phyloP scores from a whole-genome alignment of 2,888 invertebrate genomes.

The Leptura quadrifasciata region DNA sequence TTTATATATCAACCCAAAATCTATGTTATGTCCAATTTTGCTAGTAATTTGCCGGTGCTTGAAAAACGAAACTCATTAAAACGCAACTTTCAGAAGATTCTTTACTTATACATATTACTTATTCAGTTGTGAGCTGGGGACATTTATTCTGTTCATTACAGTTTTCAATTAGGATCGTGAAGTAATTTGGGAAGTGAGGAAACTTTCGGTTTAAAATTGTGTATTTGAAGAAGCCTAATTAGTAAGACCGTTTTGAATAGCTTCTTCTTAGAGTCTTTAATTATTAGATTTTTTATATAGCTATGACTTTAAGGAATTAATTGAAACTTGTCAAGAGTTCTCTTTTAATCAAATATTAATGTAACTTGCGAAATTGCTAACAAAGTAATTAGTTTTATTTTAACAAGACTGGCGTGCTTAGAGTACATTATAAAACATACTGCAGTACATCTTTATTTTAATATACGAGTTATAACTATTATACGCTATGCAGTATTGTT shows the following conservation, averaged over 20 bases:
- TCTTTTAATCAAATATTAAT: slow-evolving; percentile 35
- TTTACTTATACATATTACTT: slow-evolving; percentile 43
- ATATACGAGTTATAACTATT: slow-evolving; percentile 40
- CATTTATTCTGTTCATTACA: slow-evolving; percentile 59
- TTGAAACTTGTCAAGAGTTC: slow-evolving; percentile 44
- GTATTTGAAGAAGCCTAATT: slow-evolving; percentile 60
- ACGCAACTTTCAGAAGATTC: slow-evolving; percentile 40
- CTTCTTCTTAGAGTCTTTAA: slow-evolving; percentile 43
- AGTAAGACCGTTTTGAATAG: slow-evolving; percentile 40
- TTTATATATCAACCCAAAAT: slow-evolving; percentile 5
- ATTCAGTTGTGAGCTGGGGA: slow-evolving; percentile 44
- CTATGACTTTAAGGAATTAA: slow-evolving; percentile 41
- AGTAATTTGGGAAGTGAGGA: slow-evolving; percentile 54
- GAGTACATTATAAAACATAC: slow-evolving; percentile 38
- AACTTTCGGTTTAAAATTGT: slow-evolving; percentile 54
- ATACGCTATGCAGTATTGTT: slow-evolving; percentile 34
- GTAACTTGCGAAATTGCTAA: slow-evolving; percentile 33
- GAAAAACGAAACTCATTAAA: slow-evolving; percentile 32
- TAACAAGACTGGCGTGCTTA: slow-evolving; percentile 40
- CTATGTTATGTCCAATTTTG: background rate
- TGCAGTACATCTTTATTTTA: slow-evolving; percentile 48
- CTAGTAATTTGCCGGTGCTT: slow-evolving; percentile 24
- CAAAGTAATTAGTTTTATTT: slow-evolving; percentile 37
- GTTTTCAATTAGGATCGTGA: slow-evolving; percentile 59
- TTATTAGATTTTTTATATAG: slow-evolving; percentile 45